Evolutionary conservation across 2,888 invertebrate species (phyloP), one percentile per base, ranked within the genome.

Genomic region (Brachypalpus laphriformis): DNA sequence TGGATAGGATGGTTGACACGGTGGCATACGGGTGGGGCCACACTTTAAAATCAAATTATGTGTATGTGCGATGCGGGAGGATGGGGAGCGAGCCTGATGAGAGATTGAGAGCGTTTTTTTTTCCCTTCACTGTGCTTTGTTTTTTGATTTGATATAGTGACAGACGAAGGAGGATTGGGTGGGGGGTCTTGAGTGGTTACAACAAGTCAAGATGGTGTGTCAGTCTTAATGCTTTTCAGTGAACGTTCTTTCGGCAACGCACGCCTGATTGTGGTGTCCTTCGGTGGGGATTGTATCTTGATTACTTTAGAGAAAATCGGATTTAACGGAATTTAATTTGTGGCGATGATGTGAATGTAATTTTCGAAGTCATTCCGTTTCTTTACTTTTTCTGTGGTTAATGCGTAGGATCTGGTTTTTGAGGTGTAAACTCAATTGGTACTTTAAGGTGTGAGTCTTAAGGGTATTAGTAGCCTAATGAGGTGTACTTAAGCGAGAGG

Each of bases 11-110:
- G 81, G 42, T 61, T 68, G 56, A 51, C 65, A 66, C 71, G 76
- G 57, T 76, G 72, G 66, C 72, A 72, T 78, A 78, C 63, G 45
- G 68, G 51, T 61, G 75, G 75, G 81, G 70, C 65, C 57, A 63
- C 85, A 80, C 70, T 85, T 81, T 85, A 85, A 85, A 85, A 81
- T 85, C 81, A 80, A 85, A 85, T 85, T 85, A 83, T 51, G 34
- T 81, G 31, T 61, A 63, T 70, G 77, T 70, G 70, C 57, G 6
- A 14, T 14, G 25, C 51, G 34, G 4, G 57, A 37, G 42, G 40
- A 18, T 42, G 31, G 16, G 7, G 51, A 25, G 34, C 9, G 9
- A n/a, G n/a, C 11, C 81, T 82, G 82, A 85, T 76, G 76, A 82
- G 78, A 63, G 72, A 83, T 74, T 78, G 72, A 78, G 63, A 78